Evolutionary conservation across 2,113 vertebrate species (phyloP).

Genomic region (Perca fluviatilis): DNA sequence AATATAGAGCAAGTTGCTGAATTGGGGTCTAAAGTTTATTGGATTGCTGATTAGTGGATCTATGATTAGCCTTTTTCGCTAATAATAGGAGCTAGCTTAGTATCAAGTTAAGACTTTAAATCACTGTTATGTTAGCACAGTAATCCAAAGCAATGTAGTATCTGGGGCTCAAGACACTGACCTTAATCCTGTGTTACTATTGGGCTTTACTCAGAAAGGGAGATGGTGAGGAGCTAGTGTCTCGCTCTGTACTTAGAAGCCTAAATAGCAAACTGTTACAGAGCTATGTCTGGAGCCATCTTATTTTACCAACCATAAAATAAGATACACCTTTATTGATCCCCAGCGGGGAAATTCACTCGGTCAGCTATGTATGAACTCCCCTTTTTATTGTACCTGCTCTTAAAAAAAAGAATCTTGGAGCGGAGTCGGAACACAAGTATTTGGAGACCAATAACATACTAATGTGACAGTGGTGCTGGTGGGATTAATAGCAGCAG

Average conservation of each 20-base stretch:
- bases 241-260: slow-evolving; percentile 43
- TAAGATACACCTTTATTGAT: too few species aligned
- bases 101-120: slow-evolving; percentile 80
- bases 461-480: too few species aligned
- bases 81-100: slow-evolving; percentile 79
- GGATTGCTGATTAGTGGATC: slow-evolving; percentile 71
- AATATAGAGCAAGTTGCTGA: slow-evolving; percentile 52
- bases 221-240: slow-evolving; percentile 18
- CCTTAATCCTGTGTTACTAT: slow-evolving; percentile 81
- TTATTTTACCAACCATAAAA: too few species aligned
- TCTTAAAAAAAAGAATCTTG: too few species aligned
- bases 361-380: too few species aligned
- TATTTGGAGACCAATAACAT: too few species aligned
- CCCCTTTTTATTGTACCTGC: too few species aligned
- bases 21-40: slow-evolving; percentile 61
- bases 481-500: too few species aligned
- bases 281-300: slow-evolving; percentile 34
- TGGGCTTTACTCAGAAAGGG: slow-evolving; percentile 66
- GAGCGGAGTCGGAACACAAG: too few species aligned
- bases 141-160: slow-evolving; percentile 79
- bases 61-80: slow-evolving; percentile 79
- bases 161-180: slow-evolving; percentile 74
- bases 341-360: too few species aligned
- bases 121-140: slow-evolving; percentile 78
- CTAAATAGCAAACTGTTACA: slow-evolving; percentile 58